Conservation (phyloP, 2,113 vertebrate species). For the Embiotoca jacksoni region DNA sequence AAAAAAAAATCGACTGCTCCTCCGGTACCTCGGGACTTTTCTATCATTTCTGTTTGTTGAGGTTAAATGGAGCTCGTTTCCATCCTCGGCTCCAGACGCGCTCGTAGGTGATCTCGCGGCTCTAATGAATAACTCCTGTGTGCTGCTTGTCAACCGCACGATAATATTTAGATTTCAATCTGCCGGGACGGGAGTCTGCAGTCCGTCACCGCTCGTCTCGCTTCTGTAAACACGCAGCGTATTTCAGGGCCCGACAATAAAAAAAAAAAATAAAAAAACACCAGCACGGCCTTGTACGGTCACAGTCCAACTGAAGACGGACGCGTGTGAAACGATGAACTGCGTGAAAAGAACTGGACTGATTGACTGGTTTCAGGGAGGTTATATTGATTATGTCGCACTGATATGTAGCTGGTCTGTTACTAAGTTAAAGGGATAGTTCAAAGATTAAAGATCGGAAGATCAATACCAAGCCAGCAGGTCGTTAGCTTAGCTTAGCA, state of each 20-base stretch:
- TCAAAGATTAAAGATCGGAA: too few species aligned
- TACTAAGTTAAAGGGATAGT: too few species aligned
- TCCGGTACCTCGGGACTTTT: too few species aligned
- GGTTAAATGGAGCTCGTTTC: slow-evolving; percentile 9
- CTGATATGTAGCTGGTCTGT: too few species aligned
- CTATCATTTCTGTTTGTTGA: too few species aligned
- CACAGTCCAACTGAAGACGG: slow-evolving; percentile 47
- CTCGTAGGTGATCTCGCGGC: slow-evolving; percentile 42
- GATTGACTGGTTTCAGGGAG: background rate
- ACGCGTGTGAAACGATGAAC: background rate
- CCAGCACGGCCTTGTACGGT: slow-evolving; percentile 76
- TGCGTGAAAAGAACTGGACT: background rate
- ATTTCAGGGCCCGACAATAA: slow-evolving; percentile 59
- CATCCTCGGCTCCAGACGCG: slow-evolving; percentile 19
- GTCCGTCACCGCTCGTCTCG: slow-evolving; percentile 62
- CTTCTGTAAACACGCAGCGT: slow-evolving; percentile 73
- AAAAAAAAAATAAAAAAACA: slow-evolving; percentile 24
- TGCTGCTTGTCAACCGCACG: slow-evolving; percentile 56
- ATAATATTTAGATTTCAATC: slow-evolving; percentile 81
- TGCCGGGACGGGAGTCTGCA: slow-evolving; percentile 68
- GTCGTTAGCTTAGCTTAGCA: too few species aligned
- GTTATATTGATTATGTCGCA: too few species aligned
- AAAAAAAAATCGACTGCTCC: too few species aligned
- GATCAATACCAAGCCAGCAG: too few species aligned
- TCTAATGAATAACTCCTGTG: slow-evolving; percentile 50